Conservation (phyloP, 2,113 vertebrate species). For the Parus major region DNA sequence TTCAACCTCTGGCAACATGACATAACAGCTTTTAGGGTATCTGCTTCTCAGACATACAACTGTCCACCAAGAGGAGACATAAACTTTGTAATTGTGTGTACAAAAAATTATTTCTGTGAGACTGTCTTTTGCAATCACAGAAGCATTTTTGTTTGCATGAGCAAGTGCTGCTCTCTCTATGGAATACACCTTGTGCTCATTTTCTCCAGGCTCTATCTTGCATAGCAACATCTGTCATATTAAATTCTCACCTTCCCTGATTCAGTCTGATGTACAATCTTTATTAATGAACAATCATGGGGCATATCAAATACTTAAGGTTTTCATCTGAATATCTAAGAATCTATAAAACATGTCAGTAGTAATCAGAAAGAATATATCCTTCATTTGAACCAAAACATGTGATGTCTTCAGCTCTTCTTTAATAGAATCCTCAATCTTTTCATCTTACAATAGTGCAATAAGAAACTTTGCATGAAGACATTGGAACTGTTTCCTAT, state of each 20-base stretch:
- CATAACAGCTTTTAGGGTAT: not conserved
- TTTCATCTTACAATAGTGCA: not conserved
- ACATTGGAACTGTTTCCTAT: not conserved
- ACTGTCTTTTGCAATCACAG: not conserved
- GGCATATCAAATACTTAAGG: not conserved
- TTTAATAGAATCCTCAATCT: not conserved
- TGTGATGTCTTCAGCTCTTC: not conserved
- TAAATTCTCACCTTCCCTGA: not conserved
- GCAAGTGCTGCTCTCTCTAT: not conserved
- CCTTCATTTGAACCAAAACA: not conserved
- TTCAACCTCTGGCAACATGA: not conserved
- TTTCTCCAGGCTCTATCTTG: not conserved
- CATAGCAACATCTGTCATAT: not conserved
- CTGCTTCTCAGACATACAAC: not conserved
- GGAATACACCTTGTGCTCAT: not conserved
- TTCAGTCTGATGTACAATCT: not conserved
- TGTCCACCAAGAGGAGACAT: not conserved
- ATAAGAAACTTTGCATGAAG: not conserved
- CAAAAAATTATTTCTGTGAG: not conserved
- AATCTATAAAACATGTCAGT: not conserved
- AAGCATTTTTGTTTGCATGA: not conserved
- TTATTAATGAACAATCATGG: slow-evolving; percentile 19
- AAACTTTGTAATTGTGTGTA: not conserved
- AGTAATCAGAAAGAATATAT: not conserved
- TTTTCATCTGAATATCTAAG: slow-evolving; percentile 1